Evolutionary conservation across 1,140 invertebrate genomes (phyloP).

Genomic region (Venustaconcha ellipsiformis): DNA sequence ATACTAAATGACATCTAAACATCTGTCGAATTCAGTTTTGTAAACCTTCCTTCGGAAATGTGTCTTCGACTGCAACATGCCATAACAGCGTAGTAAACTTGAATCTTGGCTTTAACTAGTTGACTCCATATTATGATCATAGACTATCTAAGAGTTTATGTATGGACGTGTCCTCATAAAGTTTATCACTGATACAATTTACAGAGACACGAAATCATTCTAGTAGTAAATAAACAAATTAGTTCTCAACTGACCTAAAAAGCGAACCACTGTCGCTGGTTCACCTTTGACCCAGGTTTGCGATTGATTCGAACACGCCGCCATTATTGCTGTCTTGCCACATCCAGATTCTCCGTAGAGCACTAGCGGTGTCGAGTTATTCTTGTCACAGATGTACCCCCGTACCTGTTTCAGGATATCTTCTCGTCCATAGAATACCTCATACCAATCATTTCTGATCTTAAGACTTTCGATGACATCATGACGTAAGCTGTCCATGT

Average conservation of each 20-base stretch:
- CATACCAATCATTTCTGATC: constrained; percentile 93
- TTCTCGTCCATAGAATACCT: constrained; percentile 77
- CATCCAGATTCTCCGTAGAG: constrained; percentile 56
- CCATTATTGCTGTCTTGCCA: constrained; percentile 62
- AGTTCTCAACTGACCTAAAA: constrained; percentile 14
- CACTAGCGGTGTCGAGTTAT: constrained; percentile 39
- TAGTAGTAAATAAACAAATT: constrained; percentile 12
- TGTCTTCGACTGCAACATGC: too few relatives aligned
- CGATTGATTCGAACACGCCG: constrained; percentile 33
- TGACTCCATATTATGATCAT: too few relatives aligned
- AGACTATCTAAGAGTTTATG: neutral
- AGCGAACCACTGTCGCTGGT: constrained; percentile 23
- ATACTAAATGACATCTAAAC: too few relatives aligned
- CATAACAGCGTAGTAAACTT: too few relatives aligned
- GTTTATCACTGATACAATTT: neutral
- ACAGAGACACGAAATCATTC: constrained; percentile 33
- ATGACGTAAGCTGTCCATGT: constrained; percentile 76
- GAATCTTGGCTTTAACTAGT: too few relatives aligned
- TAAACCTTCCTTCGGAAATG: too few relatives aligned
- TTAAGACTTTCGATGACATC: constrained; percentile 92
- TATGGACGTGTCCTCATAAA: neutral
- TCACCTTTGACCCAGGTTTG: constrained; percentile 11
- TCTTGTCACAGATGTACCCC: constrained; percentile 81
- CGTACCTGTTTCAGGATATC: constrained; percentile 74
- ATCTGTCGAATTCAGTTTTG: too few relatives aligned